A percentile compares a stretch with the other conserved stretches of the same genome.
phyloP scores from a whole-genome alignment of 2,113 vertebrate genomes.

The Lynx canadensis region DNA sequence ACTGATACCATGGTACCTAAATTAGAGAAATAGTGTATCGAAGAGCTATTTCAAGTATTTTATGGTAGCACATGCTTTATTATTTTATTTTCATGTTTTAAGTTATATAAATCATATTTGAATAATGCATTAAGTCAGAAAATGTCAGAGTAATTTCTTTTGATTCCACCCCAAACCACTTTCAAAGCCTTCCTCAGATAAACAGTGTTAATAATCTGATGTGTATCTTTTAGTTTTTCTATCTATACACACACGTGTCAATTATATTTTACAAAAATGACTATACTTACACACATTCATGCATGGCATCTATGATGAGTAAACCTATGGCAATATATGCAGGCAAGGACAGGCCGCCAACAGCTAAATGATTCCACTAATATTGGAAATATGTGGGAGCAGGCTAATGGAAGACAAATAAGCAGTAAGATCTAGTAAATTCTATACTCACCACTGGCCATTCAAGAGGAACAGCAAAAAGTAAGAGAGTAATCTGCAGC shows the following conservation, averaged over 20 bases:
- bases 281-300: not conserved
- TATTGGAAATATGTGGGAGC: not conserved
- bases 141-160: not conserved
- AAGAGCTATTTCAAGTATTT: not conserved
- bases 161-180: not conserved
- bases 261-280: not conserved
- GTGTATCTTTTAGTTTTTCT: not conserved
- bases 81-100: not conserved
- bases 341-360: not conserved
- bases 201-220: not conserved
- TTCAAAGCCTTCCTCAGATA: not conserved
- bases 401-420: not conserved
- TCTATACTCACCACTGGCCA: not conserved
- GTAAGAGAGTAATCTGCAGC: not conserved
- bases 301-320: not conserved
- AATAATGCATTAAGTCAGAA: not conserved
- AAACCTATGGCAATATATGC: not conserved
- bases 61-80: not conserved
- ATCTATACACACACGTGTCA: not conserved
- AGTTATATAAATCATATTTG: not conserved
- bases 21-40: not conserved
- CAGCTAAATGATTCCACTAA: not conserved
- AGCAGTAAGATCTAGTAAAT: not conserved
- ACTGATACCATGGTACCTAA: not conserved
- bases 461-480: not conserved